Evolutionary conservation across 2,888 invertebrate species (phyloP), one percentile per base, ranked within the genome.

Genomic region (Bruchidius siliquastri): DNA sequence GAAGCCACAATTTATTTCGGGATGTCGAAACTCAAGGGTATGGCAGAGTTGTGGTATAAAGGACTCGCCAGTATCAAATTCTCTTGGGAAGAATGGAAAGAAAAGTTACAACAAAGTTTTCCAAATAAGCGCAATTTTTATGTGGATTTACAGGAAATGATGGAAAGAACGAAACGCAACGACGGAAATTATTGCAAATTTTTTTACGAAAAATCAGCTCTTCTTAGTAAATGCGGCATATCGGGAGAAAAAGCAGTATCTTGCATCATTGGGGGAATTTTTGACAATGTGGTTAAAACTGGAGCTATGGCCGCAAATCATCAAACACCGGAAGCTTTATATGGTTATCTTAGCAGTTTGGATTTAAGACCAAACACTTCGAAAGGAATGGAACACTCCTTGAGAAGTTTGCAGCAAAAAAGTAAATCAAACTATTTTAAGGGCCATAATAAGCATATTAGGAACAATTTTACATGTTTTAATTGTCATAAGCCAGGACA

Each of bases 11-110:
- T n/a, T n/a, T n/a, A n/a, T n/a, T n/a, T n/a, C n/a, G n/a, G n/a
- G 66, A 10, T 66, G 66, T 13, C 66, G 20, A 66, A 66, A 20
- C 66, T 66, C 10, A 66, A 66, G 20, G 66, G 66, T 66, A 10
- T 66, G 66, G 66, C 66, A 20, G 20, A 66, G 20, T 13, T 67
- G n/a, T 67, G 67, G 67, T 67, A 67, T 10, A 67, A 67, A 21
- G 75, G 79, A 21, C 71, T 77, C 21, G 75, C 77, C 26, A 77
- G 70, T 30, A 30, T 79, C 22, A 75, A 70, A 72, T 72, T 74
- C 72, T 72, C 74, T 20, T 78, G 78, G 77, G 72, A 70, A 20
- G 78, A 78, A 68, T 78, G 77, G 79, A 80, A 80, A 67, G 68
- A 73, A 67, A 77, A 74, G 71, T 69, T 79, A 30, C 32, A 71